Base-by-base conservation (phyloP, 2,888 invertebrate species). In the Kuschelorhynchus macadamiae region DNA sequence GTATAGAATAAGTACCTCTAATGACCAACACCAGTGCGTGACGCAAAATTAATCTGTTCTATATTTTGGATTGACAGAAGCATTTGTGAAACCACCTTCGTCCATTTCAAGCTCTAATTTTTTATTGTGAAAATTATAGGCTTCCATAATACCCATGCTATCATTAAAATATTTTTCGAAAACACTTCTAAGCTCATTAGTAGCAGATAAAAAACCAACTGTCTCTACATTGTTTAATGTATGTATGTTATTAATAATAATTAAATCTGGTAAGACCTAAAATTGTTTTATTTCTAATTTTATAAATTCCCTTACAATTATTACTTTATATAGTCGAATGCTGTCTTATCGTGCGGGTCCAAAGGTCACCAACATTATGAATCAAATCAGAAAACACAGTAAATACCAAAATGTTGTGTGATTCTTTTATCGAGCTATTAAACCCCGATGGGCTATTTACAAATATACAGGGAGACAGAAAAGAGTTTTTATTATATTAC, bases 41-140 rank as follows among this genome's bases (percentile, higher is more conserved):
- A 8, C 5, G 7, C 44, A 44, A 44, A 8, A 18, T 18, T 44
- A 8, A 5, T 8, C 18, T 11, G 44, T 44, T 44, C 44, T 44
- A 16, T 44, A 44, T 44, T 44, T 44, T 14, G 44, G 44, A 44
- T 44, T 44, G 44, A 44, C 11, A 14, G 44, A 44, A 44, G 44
- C 18, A 44, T 44, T 18, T 17, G 44, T 16, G 44, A 14, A 8
- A 44, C 5, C 2, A 17, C 16, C 44, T 44, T 44, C 18, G 44
- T 44, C 44, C 18, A 17, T 18, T 44, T 44, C 44, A 17, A 44
- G 18, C 16, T 44, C 44, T 44, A 44, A 18, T 44, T 44, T 44
- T 8, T 44, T 44, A 44, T 16, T 44, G 18, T 44, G 44, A 44
- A 44, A 44, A 44, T 44, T 44, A 44, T 16, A 17, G 18, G 44